Evolutionary conservation across 2,113 vertebrate genomes (phyloP), one percentile per base, ranked within the genome.

Genomic region (Rhizomys pruinosus): DNA sequence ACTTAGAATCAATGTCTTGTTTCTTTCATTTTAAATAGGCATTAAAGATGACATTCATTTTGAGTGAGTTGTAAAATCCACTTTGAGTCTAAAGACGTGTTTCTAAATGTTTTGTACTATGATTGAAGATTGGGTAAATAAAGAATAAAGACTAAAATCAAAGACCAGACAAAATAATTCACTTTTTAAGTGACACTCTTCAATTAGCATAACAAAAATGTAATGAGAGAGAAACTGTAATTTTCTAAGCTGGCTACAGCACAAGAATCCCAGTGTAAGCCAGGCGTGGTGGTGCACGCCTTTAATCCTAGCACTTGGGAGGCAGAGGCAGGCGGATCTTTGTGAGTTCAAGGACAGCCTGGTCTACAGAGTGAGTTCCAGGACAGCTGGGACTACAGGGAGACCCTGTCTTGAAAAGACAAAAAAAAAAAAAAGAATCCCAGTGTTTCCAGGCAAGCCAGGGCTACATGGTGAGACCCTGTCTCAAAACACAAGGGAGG

Each of bases 21-120:
- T 79, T 89, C 11, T 81, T 74, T 92, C 6, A 79, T 29, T 71
- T 78, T 55, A 85, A 79, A 25, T 59, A 68, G 17, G 34, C 87
- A 73, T 89, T 87, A 87, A 94, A 92, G 57, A 79, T 66, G 87
- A 55, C 66, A 80, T 59, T 85, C 76, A 66, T 73, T 81, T 84
- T 64, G 59, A 82, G 57, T 22, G 29, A 77, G 59, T 91, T 94
- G 92, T 86, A 89, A 92, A 95, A 89, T 88, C 71, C 57, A 81
- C n/a, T 47, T 87, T 44, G 59, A 91, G 25, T 90, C 73, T 88
- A 78, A 93, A 93, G 68, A 47, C 37, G 13, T 37, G 69, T 82
- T 93, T 71, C 80, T 84, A 89, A 91, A 77, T 29, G 32, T 84
- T 79, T 92, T 71, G 79, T 11, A 85, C n/a, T 37, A 61, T n/a